Conservation (phyloP, 2,113 vertebrate genomes). For the Sturnira hondurensis region DNA sequence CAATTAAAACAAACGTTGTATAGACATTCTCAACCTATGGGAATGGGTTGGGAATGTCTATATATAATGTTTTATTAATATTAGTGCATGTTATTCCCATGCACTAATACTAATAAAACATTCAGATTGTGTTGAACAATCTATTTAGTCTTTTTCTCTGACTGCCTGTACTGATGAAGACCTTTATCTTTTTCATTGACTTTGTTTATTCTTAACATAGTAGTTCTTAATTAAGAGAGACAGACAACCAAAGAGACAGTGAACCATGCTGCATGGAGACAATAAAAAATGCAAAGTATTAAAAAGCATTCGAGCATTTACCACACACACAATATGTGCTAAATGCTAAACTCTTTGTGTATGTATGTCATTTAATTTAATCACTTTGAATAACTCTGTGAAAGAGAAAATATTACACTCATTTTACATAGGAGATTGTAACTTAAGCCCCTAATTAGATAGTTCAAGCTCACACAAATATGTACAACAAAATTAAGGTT, state of each 20-base stretch:
- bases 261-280: not conserved
- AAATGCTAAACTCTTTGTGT: not conserved
- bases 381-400: not conserved
- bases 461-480: not conserved
- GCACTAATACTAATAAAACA: not conserved
- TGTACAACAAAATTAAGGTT: not conserved
- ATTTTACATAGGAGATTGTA: not conserved
- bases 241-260: not conserved
- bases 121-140: not conserved
- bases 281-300: not conserved
- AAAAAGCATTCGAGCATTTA: not conserved
- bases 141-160: slow-evolving; percentile 20
- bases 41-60: no score
- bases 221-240: not conserved
- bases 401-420: not conserved
- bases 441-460: not conserved
- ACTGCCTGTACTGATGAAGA: not conserved
- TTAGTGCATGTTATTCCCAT: no score
- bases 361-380: not conserved
- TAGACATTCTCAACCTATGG: not conserved
- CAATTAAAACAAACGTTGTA: not conserved
- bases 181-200: not conserved
- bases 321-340: not conserved
- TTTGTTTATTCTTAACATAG: not conserved
- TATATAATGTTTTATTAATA: no score